phyloP scores from a whole-genome alignment of 2,888 invertebrate genomes.

The Drosophila pegasa region DNA sequence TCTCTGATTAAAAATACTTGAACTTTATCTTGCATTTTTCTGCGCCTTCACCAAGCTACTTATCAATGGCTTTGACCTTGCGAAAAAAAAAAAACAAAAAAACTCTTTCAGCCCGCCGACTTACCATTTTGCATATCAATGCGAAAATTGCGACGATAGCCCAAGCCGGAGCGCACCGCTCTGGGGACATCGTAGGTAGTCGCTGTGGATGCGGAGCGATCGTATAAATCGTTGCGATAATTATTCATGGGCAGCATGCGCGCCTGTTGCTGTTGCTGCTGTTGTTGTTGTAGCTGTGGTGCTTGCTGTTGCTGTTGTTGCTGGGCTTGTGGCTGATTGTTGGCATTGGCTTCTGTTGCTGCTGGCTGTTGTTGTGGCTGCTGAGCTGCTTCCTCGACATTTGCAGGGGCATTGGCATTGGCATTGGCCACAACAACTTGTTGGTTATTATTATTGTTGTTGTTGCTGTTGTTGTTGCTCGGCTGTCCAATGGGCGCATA shows the following conservation, averaged over 20 bases:
- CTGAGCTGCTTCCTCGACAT: slow-evolving; percentile 65
- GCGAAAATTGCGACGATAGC: slow-evolving; percentile 84
- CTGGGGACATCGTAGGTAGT: slow-evolving; percentile 84
- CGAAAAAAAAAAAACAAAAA: not conserved
- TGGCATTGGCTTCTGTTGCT: slow-evolving; percentile 54
- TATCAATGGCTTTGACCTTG: not conserved
- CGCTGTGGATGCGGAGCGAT: slow-evolving; percentile 78
- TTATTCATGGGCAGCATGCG: slow-evolving; percentile 77
- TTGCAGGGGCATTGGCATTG: slow-evolving; percentile 82
- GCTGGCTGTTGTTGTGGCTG: slow-evolving; percentile 41
- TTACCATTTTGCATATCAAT: slow-evolving; percentile 83
- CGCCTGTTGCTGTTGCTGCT: slow-evolving; percentile 56
- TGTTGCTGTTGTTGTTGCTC: slow-evolving; percentile 55
- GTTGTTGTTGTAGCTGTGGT: slow-evolving; percentile 56
- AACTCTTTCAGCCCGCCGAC: slow-evolving; percentile 5
- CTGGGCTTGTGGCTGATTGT: slow-evolving; percentile 33
- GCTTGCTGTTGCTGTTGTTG: slow-evolving; percentile 58
- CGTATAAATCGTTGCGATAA: slow-evolving; percentile 84
- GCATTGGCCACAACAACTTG: slow-evolving; percentile 69
- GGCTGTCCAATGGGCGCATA: slow-evolving; percentile 86
- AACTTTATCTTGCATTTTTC: too few relatives aligned
- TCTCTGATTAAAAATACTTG: too few relatives aligned
- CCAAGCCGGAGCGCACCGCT: slow-evolving; percentile 82
- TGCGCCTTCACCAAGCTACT: too few relatives aligned
- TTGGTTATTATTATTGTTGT: slow-evolving; percentile 38